Base-by-base conservation (phyloP, 2,888 invertebrate genomes). In the Amiota mariae region DNA sequence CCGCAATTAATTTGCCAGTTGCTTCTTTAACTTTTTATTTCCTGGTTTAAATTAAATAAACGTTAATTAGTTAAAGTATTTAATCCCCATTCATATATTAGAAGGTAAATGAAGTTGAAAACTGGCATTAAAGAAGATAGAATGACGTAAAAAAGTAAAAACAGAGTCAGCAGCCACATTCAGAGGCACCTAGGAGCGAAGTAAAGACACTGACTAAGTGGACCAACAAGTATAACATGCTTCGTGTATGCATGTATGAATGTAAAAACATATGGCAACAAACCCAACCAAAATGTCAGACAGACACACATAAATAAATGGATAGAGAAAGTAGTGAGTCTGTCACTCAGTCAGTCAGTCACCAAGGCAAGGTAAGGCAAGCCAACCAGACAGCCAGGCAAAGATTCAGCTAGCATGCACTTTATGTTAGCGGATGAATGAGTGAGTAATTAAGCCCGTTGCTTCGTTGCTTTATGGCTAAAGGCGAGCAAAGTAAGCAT, bases 51-150 rank as follows among this genome's bases (percentile, higher is more conserved):
- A 82, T 80, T 79, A 81, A 81, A 81, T 80, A 85, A 84, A 83
- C 82, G 81, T 79, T 87, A 86, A 84, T 86, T 86, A 85, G 82
- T 85, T 79, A 73, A 80, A 84, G 82, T 81, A 82, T 82, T 81
- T 78, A 80, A 81, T 81, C 80, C 73, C 70, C 66, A 76, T 75
- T 75, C 77, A 78, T 80, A 78, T 80, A 80, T 80, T 76, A 75
- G 80, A 80, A 75, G 78, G 78, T 82, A 81, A 84, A 78, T 84
- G 79, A 81, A 79, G 82, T 79, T 75, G 77, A 80, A 80, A 75
- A 73, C 77, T 71, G 66, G 57, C 48, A 48, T 46, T 54, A 67
- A 72, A 36, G 36, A n/a, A 57, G 54, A 68, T 51, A 61, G 24
- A 51, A 57, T 70, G 24, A 68, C 68, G 73, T 75, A 73, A 78